A percentile compares a stretch with the other conserved stretches of the same genome.
Evolutionary conservation across 2,888 invertebrate species (phyloP).

Genomic region (Sepioteuthis lessoniana): DNA sequence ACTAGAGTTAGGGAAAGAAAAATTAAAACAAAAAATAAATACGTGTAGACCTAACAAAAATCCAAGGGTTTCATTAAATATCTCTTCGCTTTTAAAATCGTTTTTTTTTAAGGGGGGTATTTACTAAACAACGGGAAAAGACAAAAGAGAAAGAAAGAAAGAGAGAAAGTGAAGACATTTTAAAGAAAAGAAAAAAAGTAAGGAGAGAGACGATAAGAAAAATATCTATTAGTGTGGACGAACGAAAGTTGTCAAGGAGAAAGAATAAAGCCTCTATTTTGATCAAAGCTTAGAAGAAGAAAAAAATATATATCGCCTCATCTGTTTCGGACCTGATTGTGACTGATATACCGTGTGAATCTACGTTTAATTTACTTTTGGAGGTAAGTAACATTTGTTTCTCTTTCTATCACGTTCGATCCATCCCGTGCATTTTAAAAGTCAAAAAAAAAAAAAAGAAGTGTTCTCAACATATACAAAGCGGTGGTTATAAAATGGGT

Average conservation of each 20-base stretch:
- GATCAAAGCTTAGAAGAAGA: not conserved
- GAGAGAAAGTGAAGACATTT: not conserved
- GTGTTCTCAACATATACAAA: not conserved
- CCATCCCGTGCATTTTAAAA: not conserved
- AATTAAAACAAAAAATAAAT: not conserved
- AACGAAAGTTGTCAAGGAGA: not conserved
- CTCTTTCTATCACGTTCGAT: not conserved
- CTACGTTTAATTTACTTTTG: not conserved
- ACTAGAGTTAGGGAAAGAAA: not conserved
- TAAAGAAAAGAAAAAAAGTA: not conserved
- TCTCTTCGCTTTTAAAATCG: not conserved
- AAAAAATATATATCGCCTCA: not conserved
- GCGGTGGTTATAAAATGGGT: not conserved
- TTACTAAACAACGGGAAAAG: not conserved
- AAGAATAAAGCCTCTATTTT: not conserved
- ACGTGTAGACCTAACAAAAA: not conserved
- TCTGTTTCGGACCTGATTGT: slow-evolving; percentile 5
- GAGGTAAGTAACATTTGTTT: not conserved
- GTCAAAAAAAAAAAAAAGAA: not conserved
- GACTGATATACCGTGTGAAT: not conserved
- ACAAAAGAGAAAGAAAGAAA: not conserved
- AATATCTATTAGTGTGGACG: no score
- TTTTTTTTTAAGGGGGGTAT: not conserved
- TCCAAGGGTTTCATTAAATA: not conserved
- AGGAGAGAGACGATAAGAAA: no score